These are phyloP conservation scores for Enoplolaimus lenunculus DNA, from an alignment of 2,888 invertebrate genomes.

Conservation along the genomic window DNA sequence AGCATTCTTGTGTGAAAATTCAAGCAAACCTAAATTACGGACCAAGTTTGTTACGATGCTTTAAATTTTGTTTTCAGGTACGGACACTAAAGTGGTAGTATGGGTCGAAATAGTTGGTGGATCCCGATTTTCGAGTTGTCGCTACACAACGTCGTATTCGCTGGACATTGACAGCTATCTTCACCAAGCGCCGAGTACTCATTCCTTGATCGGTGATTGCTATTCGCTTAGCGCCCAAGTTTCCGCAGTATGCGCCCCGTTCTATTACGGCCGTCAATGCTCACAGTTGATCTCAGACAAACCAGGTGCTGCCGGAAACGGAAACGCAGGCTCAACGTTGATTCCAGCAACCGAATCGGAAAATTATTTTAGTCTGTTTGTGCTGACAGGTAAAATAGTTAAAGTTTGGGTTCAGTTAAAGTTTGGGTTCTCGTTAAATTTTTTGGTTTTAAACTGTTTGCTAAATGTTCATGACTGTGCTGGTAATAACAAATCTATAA, in stretches of 20 bases:
- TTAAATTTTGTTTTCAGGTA: too few relatives aligned
- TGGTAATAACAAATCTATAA: too few relatives aligned
- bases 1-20: too few relatives aligned
- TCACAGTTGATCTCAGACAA: not conserved
- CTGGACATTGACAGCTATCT: not conserved
- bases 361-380: not conserved
- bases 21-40: too few relatives aligned
- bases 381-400: not conserved
- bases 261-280: not conserved
- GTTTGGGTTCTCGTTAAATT: too few relatives aligned
- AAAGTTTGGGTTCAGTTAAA: too few relatives aligned
- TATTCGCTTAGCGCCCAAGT: not conserved
- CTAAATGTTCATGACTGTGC: too few relatives aligned
- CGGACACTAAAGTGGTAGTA: not conserved
- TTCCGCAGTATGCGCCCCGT: not conserved
- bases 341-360: not conserved
- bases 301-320: too few relatives aligned
- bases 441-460: too few relatives aligned
- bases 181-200: not conserved
- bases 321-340: too few relatives aligned
- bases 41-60: too few relatives aligned
- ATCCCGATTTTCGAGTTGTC: not conserved
- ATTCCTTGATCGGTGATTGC: not conserved
- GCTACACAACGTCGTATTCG: not conserved
- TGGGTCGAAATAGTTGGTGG: not conserved